A percentile compares a stretch with the other conserved stretches of the same genome.
Conservation (phyloP, 2,888 invertebrate species). For the Aphodius sticticus region DNA sequence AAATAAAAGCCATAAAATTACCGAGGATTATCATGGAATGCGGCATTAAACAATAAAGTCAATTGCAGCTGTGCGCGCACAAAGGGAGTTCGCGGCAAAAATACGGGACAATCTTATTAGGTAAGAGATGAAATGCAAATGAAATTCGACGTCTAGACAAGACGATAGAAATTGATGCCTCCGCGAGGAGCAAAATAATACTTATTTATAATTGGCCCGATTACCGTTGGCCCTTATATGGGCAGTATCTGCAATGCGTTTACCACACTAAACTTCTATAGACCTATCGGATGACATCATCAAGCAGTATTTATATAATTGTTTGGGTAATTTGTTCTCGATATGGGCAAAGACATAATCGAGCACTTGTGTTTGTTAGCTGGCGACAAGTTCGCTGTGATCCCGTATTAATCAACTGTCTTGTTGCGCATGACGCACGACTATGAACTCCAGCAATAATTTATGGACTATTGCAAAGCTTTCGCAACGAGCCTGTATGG, state of each 20-base stretch:
- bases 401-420: constrained; percentile 23
- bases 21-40: constrained; percentile 18
- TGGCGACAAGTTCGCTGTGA: constrained; percentile 18
- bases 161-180: constrained; percentile 12
- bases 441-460: constrained; percentile 7
- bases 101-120: constrained; percentile 17
- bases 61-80: constrained; percentile 16
- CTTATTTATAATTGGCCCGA: constrained; percentile 26
- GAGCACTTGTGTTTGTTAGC: constrained; percentile 7
- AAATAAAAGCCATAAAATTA: constrained; percentile 12
- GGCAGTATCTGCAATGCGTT: constrained; percentile 10
- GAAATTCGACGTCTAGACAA: constrained; percentile 13
- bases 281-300: constrained; percentile 13
- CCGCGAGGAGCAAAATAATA: constrained; percentile 18
- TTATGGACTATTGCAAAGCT: constrained; percentile 14
- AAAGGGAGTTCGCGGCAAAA: neutral
- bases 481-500: constrained; percentile 7
- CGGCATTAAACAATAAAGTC: constrained; percentile 19
- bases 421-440: constrained; percentile 16
- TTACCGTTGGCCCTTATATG: constrained; percentile 21
- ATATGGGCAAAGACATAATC: constrained; percentile 20
- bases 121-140: constrained; percentile 24
- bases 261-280: neutral
- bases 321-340: constrained; percentile 23
- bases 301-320: constrained; percentile 23